Conservation (phyloP, 2,113 vertebrate genomes). For the Panurus biarmicus region DNA sequence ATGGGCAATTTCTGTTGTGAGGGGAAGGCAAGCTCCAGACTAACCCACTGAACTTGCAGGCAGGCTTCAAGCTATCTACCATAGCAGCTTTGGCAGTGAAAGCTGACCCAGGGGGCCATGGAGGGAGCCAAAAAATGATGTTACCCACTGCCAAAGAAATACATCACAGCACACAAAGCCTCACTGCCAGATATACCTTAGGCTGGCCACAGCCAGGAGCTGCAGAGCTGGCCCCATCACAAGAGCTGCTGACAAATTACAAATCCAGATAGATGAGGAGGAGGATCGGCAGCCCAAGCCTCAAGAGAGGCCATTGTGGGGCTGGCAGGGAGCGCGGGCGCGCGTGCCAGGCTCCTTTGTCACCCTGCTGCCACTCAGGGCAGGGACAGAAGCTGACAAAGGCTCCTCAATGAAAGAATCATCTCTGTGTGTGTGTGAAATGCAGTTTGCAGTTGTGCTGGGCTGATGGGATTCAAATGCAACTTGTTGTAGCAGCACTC, state of each 20-base stretch:
- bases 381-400: slow-evolving; percentile 13
- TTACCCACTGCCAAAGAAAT: slow-evolving; percentile 1
- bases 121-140: neutral
- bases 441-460: neutral
- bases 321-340: slow-evolving; percentile 38
- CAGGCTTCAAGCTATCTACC: slow-evolving; percentile 29
- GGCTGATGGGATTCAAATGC: slow-evolving; percentile 35
- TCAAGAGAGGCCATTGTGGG: slow-evolving; percentile 62
- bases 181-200: slow-evolving; percentile 61
- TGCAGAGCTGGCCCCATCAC: neutral
- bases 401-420: slow-evolving; percentile 24
- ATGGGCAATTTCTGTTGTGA: slow-evolving; percentile 41
- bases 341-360: slow-evolving; percentile 61
- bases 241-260: slow-evolving; percentile 37
- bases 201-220: slow-evolving; percentile 44
- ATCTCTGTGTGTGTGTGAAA: neutral
- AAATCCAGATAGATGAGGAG: slow-evolving; percentile 36
- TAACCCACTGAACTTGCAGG: slow-evolving; percentile 18
- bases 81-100: slow-evolving; percentile 3
- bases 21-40: slow-evolving; percentile 51
- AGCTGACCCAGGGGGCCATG: neutral
- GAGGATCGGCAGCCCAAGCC: slow-evolving; percentile 16
- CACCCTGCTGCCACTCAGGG: slow-evolving; percentile 33
- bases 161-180: slow-evolving; percentile 36
- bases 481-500: neutral